Evolutionary conservation across 2,797 vertebrate species (phyloP).

Genomic region (Moxostoma hubbsi): DNA sequence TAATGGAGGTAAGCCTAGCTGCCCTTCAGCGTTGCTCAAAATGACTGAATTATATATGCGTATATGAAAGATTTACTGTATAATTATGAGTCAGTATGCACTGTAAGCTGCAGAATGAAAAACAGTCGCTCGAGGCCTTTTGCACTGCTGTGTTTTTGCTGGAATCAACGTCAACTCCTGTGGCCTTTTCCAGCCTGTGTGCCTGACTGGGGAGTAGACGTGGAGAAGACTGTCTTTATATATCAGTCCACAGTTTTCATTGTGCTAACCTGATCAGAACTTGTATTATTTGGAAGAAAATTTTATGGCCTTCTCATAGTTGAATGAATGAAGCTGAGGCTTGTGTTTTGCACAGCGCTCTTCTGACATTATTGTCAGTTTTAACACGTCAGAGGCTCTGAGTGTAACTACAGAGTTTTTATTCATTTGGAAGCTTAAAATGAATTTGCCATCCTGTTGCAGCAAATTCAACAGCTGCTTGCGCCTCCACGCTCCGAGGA

Average conservation of each 20-base stretch:
- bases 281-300: neutral
- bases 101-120: neutral
- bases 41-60: neutral
- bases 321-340: neutral
- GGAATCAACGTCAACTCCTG: neutral
- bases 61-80: neutral
- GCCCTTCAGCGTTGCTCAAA: slow-evolving; percentile 40
- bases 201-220: neutral
- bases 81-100: neutral
- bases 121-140: neutral
- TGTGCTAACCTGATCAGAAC: neutral
- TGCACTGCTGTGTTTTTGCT: neutral
- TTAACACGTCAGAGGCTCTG: too few species aligned
- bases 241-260: neutral
- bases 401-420: neutral
- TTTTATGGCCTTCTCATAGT: slow-evolving; percentile 4
- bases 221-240: neutral
- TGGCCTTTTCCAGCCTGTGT: slow-evolving; percentile 1
- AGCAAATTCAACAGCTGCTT: slow-evolving; percentile 98
- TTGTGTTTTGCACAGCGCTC: neutral
- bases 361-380: neutral
- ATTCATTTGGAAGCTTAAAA: neutral
- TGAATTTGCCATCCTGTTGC: neutral
- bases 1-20: slow-evolving; percentile 90
- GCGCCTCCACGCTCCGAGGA: slow-evolving; percentile 96